Conservation (phyloP, 1,140 invertebrate species). For the Sitobion miscanthi region DNA sequence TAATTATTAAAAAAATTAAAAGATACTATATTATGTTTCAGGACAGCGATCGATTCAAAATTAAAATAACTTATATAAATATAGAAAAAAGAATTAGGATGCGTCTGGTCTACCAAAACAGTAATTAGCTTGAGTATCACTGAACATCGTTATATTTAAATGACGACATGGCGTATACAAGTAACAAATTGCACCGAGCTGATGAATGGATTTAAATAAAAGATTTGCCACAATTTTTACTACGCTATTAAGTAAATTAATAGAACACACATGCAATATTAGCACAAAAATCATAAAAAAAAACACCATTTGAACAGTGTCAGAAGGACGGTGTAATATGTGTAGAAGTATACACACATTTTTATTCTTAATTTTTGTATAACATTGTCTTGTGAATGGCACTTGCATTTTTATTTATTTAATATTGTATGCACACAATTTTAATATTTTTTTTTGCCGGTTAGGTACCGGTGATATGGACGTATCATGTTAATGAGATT, state of each 20-base stretch:
- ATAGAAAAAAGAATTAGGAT: not conserved
- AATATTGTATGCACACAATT: not conserved
- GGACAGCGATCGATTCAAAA: not conserved
- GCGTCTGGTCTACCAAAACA: not conserved
- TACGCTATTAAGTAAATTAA: not conserved
- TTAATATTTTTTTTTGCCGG: not conserved
- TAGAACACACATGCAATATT: not conserved
- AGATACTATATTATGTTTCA: not conserved
- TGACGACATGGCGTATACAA: not conserved
- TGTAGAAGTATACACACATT: not conserved
- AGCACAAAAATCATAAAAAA: not conserved
- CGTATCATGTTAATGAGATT: slow-evolving; percentile 49
- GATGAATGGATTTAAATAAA: slow-evolving; percentile 11
- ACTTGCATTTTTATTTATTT: not conserved
- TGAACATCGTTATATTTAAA: not conserved
- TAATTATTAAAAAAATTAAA: not conserved
- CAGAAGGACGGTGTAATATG: not conserved
- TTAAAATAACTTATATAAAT: not conserved
- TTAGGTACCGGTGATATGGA: not conserved
- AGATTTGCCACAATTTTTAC: not conserved
- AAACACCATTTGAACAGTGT: not conserved
- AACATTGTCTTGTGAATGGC: not conserved
- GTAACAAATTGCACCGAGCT: slow-evolving; percentile 16
- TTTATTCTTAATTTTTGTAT: not conserved
- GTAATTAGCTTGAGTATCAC: slow-evolving; percentile 8